phyloP scores from a whole-genome alignment of 2,888 invertebrate genomes.

The Eilema griseolum region DNA sequence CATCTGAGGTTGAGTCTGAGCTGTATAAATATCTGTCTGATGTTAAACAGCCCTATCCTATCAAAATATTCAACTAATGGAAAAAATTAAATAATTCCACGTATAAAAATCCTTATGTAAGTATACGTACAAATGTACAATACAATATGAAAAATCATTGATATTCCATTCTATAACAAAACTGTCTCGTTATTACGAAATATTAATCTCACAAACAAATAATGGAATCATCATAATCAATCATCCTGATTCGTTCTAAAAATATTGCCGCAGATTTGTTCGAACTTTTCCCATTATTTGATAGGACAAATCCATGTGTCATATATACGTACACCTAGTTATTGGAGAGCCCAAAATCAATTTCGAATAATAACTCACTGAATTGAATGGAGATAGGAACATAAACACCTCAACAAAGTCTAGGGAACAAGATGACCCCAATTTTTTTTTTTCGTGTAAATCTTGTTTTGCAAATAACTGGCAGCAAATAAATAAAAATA shows the following conservation, averaged over 20 bases:
- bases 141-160: neutral
- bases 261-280: conserved; percentile 17
- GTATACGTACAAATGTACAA: too few species aligned
- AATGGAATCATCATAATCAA: conserved; percentile 5
- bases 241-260: neutral
- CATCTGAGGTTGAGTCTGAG: too few species aligned
- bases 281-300: conserved; percentile 48
- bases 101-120: too few species aligned
- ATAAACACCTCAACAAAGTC: too few species aligned
- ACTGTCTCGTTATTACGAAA: neutral
- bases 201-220: conserved; percentile 3
- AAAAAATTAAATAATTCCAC: too few species aligned
- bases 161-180: neutral
- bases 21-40: too few species aligned
- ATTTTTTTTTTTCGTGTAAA: too few species aligned
- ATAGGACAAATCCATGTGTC: conserved; percentile 37
- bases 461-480: too few species aligned
- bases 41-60: too few species aligned
- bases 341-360: conserved; percentile 11
- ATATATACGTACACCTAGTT: conserved; percentile 31
- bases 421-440: too few species aligned
- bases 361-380: conserved; percentile 23
- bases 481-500: too few species aligned
- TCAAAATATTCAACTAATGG: too few species aligned
- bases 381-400: conserved; percentile 10